Evolutionary conservation across 1,140 invertebrate genomes (phyloP), one percentile per base, ranked within the genome.

Genomic region (Trigoniulus corallinus): DNA sequence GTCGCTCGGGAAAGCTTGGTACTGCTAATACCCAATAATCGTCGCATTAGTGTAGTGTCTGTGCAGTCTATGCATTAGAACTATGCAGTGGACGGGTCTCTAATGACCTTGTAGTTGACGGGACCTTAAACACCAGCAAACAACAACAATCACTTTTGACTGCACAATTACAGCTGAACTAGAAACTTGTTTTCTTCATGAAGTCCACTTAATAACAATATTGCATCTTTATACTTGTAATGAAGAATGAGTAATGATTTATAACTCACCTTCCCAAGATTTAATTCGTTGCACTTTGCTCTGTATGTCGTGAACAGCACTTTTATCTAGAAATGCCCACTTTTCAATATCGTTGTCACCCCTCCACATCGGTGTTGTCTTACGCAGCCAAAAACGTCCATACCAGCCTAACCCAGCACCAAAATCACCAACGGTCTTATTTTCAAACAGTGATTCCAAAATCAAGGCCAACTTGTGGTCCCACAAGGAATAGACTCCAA

Each of bases 391-490:
- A 44, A 44, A 44, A 4, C 42, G 42, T 7, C 42, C 46, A 22
- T 47, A 47, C 46, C 46, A 47, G 25, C 46, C 46, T 7, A 47
- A 20, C n/a, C 46, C 46, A 47, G 46, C 46, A 15, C 46, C 46
- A 7, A 47, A 47, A 23, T 47, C 46, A n/a, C 46, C 46, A 3
- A 47, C 46, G 4, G 10, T 23, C 25, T 47, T 4, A 15, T 23
- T 20, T 47, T 47, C 15, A 10, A 47, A 25, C 4, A 47, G 12
- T 7, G 7, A 34, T 47, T 26, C 46, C 13, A 47, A 25, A 22
- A 10, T 27, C 4, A 47, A 7, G 3, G 46, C 23, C 46, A 47
- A 12, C 18, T n/a, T n/a, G 4, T 12, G 20, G 21, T 47, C 46
- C 46, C 46, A 47, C 20, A 39, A 12, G 3, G 12, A 47, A 20